phyloP scores from a whole-genome alignment of 2,797 vertebrate genomes.

The Leuciscus waleckii region DNA sequence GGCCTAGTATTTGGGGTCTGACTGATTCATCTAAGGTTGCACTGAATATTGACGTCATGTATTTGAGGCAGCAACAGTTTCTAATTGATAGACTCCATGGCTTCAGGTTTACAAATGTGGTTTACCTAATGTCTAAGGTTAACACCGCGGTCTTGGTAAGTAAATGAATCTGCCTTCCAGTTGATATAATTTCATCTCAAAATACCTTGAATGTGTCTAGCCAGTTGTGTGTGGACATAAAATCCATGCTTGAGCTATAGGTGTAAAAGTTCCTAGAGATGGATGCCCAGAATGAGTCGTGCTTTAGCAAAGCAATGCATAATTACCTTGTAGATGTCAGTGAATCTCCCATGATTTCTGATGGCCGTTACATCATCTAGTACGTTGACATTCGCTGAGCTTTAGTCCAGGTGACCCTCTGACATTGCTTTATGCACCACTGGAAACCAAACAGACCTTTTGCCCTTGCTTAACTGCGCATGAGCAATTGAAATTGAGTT shows the following conservation, averaged over 20 bases:
- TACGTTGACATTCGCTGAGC: neutral
- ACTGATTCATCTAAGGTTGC: conserved; percentile 56
- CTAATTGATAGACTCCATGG: conserved; percentile 62
- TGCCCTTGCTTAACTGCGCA: conserved; percentile 13
- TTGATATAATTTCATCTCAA: neutral
- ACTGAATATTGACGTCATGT: conserved; percentile 63
- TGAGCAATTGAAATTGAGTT: neutral
- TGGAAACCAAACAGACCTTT: neutral
- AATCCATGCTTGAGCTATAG: neutral
- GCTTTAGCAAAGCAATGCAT: neutral
- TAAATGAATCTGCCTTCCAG: neutral
- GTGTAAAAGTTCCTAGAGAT: neutral
- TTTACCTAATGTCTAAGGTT: neutral
- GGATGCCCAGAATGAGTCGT: neutral
- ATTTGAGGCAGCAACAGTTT: conserved; percentile 62
- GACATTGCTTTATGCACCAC: conserved; percentile 71
- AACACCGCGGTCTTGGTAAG: neutral
- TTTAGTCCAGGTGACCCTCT: conserved; percentile 64
- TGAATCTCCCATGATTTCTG: neutral
- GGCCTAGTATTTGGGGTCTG: conserved; percentile 61
- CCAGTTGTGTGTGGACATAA: neutral
- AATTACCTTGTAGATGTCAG: neutral
- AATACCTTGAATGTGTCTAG: neutral
- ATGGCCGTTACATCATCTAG: conserved; percentile 13
- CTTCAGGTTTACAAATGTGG: conserved; percentile 35